Conservation (phyloP, 2,113 vertebrate genomes). For the Calidris pygmaea region DNA sequence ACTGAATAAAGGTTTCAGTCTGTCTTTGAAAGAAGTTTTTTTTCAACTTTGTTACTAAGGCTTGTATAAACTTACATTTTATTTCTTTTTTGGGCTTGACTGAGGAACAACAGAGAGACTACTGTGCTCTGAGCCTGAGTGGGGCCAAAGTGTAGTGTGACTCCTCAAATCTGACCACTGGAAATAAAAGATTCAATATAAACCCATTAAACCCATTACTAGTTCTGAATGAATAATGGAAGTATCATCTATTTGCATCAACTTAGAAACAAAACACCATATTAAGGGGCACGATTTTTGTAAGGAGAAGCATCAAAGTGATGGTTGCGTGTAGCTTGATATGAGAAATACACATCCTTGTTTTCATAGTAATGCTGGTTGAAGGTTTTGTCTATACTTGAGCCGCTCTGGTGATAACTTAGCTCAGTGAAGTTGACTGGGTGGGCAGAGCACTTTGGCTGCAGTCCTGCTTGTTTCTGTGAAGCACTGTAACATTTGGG, state of each 20-base stretch:
- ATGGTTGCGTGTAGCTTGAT: neutral
- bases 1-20: neutral
- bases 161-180: neutral
- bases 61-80: neutral
- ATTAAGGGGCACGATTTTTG: neutral
- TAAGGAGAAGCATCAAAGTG: neutral
- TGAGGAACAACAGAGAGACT: neutral
- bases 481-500: accelerated
- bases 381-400: neutral
- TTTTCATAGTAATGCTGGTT: neutral
- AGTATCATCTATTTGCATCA: neutral
- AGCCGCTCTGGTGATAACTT: neutral
- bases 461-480: neutral
- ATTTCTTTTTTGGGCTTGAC: neutral
- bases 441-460: neutral
- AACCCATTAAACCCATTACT: neutral
- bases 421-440: neutral
- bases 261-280: neutral
- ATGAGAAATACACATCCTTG: neutral
- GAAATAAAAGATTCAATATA: neutral
- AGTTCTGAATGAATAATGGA: neutral
- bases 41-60: neutral
- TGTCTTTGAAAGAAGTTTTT: neutral
- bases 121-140: neutral
- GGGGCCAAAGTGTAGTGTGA: neutral